Evolutionary conservation across 2,888 invertebrate genomes (phyloP), one percentile per base, ranked within the genome.

Genomic region (Ectemnius lituratus): DNA sequence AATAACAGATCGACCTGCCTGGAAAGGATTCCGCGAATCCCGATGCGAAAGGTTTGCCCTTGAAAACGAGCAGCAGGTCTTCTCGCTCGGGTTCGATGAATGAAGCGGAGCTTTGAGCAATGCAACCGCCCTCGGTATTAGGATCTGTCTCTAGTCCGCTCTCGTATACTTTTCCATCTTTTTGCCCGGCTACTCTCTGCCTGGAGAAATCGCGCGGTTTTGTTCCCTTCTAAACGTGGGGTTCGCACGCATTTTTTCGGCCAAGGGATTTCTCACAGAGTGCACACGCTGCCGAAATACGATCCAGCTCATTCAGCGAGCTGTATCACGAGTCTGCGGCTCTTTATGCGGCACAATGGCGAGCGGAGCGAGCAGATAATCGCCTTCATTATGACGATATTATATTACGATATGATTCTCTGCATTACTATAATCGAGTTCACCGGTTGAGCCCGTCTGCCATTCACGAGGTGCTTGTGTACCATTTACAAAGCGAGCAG

Each of bases 61-160:
- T 37, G 47, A 58, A 65, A 63, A 73, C 68, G 66, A 65, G 70
- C 61, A 68, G 76, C 59, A 69, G 73, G 68, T 76, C 76, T 68
- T 72, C 77, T 73, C 70, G 76, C 68, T 76, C 70, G 65, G 71
- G 11, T 37, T 59, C 73, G 63, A 67, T 78, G 76, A 78, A 78
- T 76, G 78, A 72, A 71, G 64, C 70, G 62, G 67, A 63, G 67
- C 78, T 78, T 78, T 78, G 78, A 78, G 73, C 66, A 69, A 77
- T 8, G 37, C 37, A 67, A 74, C 78, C 78, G 76, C 76, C 76
- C 66, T 74, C 76, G 70, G 76, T 71, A 71, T 76, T 76, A 70
- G 73, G 71, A 78, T 76, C 78, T 68, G 76, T 76, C 76, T 65
- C 71, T 68, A 66, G 67, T 62, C 72, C 56, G 46, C 74, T 62